Evolutionary conservation across 2,888 invertebrate species (phyloP), one percentile per base, ranked within the genome.

Genomic region (Zele albiditarsus): DNA sequence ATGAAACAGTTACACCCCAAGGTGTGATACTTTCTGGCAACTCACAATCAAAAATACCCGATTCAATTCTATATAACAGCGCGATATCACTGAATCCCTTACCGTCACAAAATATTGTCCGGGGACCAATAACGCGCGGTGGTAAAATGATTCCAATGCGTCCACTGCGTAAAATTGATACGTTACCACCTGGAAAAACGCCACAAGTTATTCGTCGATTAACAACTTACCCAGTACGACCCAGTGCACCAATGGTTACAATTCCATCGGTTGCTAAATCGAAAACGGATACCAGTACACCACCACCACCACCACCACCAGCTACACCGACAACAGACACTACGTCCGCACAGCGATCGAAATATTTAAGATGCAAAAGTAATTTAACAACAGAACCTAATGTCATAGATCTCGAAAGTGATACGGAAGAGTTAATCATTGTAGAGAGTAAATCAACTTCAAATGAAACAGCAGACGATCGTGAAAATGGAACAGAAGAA

Each of bases 371-470:
- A 72, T 16, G 42, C 62, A 28, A 71, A 28, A 65, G 60, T 14
- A 78, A 76, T 49, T 58, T 73, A 4, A 20, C 68, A 0, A 27
- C 25, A 0, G 46, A 5, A 46, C 78, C 84, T 0, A 85, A 79
- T 76, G 81, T 87, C 0, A 87, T 87, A 42, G 83, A 87, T 71
- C 60, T 87, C 14, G 86, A 84, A n/a, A 85, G 85, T 71, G 86
- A 86, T 70, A 72, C 77, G 10, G 86, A 87, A 25, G 86, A 87
- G n/a, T 66, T 74, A 0, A 66, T 78, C 14, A 38, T 68, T 6
- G 23, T 65, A 0, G 20, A 46, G 23, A 23, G 78, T 12, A 27
- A 69, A 38, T 68, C 63, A 49, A 14, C 14, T 8, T 23, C 60
- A 60, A 25, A 28, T n/a, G n/a, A n/a, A 63, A 69, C 53, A 46